Base-by-base conservation (phyloP, 1,140 invertebrate genomes). In the Carposina sasakii region DNA sequence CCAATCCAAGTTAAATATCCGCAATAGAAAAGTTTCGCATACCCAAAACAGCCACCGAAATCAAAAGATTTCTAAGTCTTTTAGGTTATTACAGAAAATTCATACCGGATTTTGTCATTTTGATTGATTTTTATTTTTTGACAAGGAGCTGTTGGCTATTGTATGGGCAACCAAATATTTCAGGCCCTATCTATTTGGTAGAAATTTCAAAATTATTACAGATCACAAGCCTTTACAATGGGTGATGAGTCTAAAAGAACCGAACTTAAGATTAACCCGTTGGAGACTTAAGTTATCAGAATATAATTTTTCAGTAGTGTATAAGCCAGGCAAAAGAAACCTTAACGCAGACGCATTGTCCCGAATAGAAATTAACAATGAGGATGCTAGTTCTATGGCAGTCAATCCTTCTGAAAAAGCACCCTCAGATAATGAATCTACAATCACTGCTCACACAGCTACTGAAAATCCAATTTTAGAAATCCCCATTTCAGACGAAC, bases 141-240 rank as follows among this genome's bases (percentile, higher is more conserved):
- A n/a, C n/a, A n/a, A n/a, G n/a, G n/a, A n/a, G n/a, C n/a, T n/a
- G n/a, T n/a, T n/a, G n/a, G n/a, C n/a, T n/a, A n/a, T n/a, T n/a
- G n/a, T n/a, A n/a, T n/a, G 37, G 78, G 9, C 6, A 28, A 70
- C 71, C 1, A 71, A 81, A 34, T 60, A 86, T 23, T 87, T 87
- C 47, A 42, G 70, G 44, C 63, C 70, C 10, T n/a, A n/a, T 89
- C 86, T 60, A 43, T 89, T 3, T 78, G 79, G 77, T 10, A 67
- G 28, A 24, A 65, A 81, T 40, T 89, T 89, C 52, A 76, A 48
- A 8, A 67, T 89, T 0, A 46, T 77, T 9, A 88, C 86, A 0
- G 87, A 90, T 53, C 82, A 89, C 53, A 60, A 66, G 53, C 74
- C 83, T 0, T 54, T 89, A n/a, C 58, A 44, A 19, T 88, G 79